Evolutionary conservation across 2,113 vertebrate species (phyloP).

Genomic region (Zosterops pallidus): DNA sequence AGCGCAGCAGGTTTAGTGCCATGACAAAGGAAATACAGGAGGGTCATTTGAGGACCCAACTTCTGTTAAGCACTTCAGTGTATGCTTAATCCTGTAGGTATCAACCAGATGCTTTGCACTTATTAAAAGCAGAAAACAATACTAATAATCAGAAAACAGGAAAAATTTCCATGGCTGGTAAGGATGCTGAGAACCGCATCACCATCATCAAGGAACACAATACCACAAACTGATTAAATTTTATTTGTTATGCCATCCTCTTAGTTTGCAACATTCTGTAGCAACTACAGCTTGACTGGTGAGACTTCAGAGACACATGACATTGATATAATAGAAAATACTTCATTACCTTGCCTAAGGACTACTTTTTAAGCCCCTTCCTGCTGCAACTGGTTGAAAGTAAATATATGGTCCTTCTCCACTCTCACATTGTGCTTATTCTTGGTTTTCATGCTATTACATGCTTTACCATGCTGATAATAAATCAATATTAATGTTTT

Average conservation of each 20-base stretch:
- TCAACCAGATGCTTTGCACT: not conserved
- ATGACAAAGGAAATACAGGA: conserved; percentile 46
- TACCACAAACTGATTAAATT: not conserved
- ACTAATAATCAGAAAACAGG: not conserved
- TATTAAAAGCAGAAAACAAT: not conserved
- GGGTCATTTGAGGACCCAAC: conserved; percentile 45
- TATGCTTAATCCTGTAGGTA: not conserved
- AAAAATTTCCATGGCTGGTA: not conserved
- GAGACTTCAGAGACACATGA: not conserved
- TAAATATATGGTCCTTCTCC: not conserved
- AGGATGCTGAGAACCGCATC: not conserved
- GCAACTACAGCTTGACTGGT: not conserved
- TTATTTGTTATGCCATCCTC: not conserved
- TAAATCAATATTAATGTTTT: not conserved
- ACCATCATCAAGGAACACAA: not conserved
- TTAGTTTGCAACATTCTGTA: not conserved
- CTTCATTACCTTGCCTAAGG: not conserved
- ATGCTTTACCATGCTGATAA: not conserved
- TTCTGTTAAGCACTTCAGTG: not conserved
- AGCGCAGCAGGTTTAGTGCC: conserved; percentile 26
- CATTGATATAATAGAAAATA: not conserved
- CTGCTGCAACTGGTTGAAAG: not conserved
- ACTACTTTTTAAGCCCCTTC: not conserved
- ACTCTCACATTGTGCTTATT: not conserved
- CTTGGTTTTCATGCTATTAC: not conserved